Evolutionary conservation across 2,113 vertebrate species (phyloP).

Genomic region (Asarcornis scutulata): DNA sequence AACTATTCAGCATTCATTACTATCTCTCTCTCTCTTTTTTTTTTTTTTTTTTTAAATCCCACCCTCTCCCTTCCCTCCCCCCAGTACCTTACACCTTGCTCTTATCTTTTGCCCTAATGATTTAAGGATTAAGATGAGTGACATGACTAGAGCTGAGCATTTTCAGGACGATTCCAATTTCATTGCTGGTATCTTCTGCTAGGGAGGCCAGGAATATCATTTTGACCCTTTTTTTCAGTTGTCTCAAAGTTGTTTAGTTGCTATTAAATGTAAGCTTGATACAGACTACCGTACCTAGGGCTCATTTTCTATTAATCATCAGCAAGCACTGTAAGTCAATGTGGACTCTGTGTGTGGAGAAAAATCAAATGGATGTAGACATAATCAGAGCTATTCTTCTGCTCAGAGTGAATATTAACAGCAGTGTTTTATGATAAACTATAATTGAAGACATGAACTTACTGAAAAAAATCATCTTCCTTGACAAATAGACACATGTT

Average conservation of each 20-base stretch:
- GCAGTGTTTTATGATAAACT: slow-evolving; percentile 26
- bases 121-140: not conserved
- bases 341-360: not conserved
- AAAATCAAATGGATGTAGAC: slow-evolving; percentile 24
- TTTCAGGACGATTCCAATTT: not conserved
- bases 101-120: not conserved
- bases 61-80: not conserved
- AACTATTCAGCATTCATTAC: not conserved
- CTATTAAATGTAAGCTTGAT: not conserved
- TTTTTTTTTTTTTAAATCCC: not conserved
- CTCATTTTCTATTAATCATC: not conserved
- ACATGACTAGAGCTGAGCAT: not conserved
- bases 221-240: not conserved
- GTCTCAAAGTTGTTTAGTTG: not conserved
- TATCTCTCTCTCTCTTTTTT: not conserved
- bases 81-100: not conserved
- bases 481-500: slow-evolving; percentile 3
- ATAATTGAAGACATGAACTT: slow-evolving; percentile 27
- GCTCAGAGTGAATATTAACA: slow-evolving; percentile 42
- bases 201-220: not conserved
- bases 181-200: not conserved
- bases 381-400: slow-evolving; percentile 40
- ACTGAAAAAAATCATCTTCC: not conserved
- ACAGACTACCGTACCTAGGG: not conserved
- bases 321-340: not conserved